These are phyloP conservation scores for Alethe diademata DNA, from an alignment of 2,113 vertebrate genomes.

Conservation along the genomic window DNA sequence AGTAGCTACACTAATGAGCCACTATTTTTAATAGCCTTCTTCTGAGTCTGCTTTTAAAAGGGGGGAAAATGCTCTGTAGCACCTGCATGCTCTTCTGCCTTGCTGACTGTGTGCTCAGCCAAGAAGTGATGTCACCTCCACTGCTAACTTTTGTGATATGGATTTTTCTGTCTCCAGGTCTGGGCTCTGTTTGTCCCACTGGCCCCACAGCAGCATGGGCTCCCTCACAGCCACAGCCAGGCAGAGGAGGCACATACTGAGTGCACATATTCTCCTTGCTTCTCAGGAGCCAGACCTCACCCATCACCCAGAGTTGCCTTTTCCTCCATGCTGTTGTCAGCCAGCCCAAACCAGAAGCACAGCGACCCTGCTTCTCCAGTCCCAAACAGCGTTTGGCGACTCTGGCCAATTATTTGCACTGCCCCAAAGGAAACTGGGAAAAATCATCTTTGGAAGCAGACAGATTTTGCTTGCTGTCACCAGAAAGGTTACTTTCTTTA, in stretches of 20 bases:
- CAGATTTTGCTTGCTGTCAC: conserved; percentile 34
- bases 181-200: neutral
- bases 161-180: neutral
- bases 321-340: neutral
- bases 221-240: neutral
- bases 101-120: neutral
- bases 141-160: neutral
- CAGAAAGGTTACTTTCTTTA: conserved; percentile 38
- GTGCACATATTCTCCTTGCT: neutral
- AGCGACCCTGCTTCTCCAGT: neutral
- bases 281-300: neutral
- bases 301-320: neutral
- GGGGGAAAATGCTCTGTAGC: neutral
- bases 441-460: neutral
- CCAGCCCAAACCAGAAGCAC: neutral
- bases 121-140: neutral
- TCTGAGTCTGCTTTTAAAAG: neutral
- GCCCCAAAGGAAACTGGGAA: neutral
- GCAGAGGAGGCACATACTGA: neutral
- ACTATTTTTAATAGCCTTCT: neutral
- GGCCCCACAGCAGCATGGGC: neutral
- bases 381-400: neutral
- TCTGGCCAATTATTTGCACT: conserved; percentile 41
- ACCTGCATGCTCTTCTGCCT: neutral
- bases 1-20: neutral